A percentile compares a stretch with the other conserved stretches of the same genome.
These are phyloP conservation scores for Pteromalus puparum DNA, from an alignment of 1,140 invertebrate genomes.

Conservation along the genomic window DNA sequence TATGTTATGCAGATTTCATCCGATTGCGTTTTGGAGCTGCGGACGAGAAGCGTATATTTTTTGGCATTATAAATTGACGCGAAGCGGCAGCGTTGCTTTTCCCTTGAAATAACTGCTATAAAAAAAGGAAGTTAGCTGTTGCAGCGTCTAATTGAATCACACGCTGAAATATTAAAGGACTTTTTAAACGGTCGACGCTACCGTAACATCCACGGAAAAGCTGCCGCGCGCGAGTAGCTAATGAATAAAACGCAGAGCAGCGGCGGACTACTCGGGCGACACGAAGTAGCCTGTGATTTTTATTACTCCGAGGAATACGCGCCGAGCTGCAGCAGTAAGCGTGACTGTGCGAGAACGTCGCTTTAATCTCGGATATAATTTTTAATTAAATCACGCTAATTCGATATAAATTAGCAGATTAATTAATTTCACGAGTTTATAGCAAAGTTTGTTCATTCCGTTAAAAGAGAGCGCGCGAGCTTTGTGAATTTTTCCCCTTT, in stretches of 20 bases:
- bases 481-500: not conserved
- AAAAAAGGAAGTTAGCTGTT: not conserved
- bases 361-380: slow-evolving; percentile 51
- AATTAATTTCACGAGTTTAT: slow-evolving; percentile 48
- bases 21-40: not conserved
- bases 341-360: not conserved
- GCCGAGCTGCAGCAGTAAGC: not conserved
- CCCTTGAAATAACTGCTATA: too few species aligned
- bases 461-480: not conserved
- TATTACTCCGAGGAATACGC: slow-evolving; percentile 7
- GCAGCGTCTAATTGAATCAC: not conserved
- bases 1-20: slow-evolving; percentile 1
- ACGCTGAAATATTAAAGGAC: not conserved
- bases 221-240: not conserved
- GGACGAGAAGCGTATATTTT: not conserved
- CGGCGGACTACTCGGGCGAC: not conserved
- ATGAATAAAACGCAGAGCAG: not conserved
- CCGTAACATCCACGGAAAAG: too few species aligned
- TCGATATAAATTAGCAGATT: slow-evolving; percentile 53
- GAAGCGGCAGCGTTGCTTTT: too few species aligned
- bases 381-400: slow-evolving; percentile 51
- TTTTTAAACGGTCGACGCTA: not conserved
- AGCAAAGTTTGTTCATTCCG: slow-evolving; percentile 46
- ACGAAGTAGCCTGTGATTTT: slow-evolving; percentile 29
- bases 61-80: not conserved